A percentile compares a stretch with the other conserved stretches of the same genome.
phyloP scores from a whole-genome alignment of 1,140 invertebrate genomes.

The Acromyrmex echinatior region DNA sequence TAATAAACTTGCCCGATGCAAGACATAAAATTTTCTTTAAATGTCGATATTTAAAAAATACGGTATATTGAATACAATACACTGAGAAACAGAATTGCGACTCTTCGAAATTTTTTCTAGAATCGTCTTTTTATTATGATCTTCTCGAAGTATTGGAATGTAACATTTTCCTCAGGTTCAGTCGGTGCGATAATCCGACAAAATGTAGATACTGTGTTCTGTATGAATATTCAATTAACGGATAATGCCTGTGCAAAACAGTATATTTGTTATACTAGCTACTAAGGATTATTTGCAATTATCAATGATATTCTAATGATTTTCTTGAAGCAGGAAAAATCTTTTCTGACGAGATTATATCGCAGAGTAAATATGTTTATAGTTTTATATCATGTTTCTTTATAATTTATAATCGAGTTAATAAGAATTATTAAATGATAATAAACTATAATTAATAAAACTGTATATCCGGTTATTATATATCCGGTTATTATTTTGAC shows the following conservation, averaged over 20 bases:
- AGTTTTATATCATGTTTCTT: not conserved
- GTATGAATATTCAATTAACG: conserved; percentile 76
- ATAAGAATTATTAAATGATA: not conserved
- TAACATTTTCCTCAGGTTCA: conserved; percentile 5
- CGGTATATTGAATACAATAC: not conserved
- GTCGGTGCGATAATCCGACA: conserved; percentile 55
- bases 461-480: not conserved
- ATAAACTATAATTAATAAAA: not conserved
- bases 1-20: not conserved
- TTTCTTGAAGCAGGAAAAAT: not conserved
- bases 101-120: conserved; percentile 20
- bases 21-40: not conserved
- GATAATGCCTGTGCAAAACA: conserved; percentile 18
- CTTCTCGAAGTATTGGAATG: not conserved
- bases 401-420: not conserved
- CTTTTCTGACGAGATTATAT: conserved; percentile 14
- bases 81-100: not conserved
- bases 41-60: not conserved
- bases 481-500: conserved; percentile 13
- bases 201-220: conserved; percentile 67
- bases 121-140: not conserved
- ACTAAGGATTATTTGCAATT: conserved; percentile 25
- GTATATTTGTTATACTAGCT: conserved; percentile 27
- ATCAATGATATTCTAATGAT: not conserved
- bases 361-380: not conserved